A percentile compares a stretch with the other conserved stretches of the same genome.
These are phyloP conservation scores for Philhelius pedissequus DNA, from an alignment of 2,888 invertebrate genomes.

Conservation along the genomic window DNA sequence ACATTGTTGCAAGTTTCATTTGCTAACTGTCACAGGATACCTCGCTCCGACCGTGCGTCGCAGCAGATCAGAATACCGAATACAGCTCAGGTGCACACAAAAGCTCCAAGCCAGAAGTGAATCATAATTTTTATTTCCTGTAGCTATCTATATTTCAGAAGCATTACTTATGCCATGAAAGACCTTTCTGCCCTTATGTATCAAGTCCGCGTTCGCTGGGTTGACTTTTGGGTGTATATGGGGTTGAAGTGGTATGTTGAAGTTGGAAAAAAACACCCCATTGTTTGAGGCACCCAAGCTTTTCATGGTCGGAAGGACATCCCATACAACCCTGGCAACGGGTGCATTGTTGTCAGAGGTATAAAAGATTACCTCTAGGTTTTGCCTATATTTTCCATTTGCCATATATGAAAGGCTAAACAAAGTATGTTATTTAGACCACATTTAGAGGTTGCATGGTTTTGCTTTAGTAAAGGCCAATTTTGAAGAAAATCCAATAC, in stretches of 20 bases:
- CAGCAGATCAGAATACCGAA: conserved; percentile 40
- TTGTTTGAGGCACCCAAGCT: conserved; percentile 41
- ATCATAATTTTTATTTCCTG: conserved; percentile 63
- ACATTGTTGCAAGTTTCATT: conserved; percentile 64
- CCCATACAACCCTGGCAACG: conserved; percentile 21
- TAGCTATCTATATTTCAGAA: conserved; percentile 67
- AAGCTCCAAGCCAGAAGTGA: conserved; percentile 43
- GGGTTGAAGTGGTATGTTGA: background rate
- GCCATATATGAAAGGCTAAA: conserved; percentile 22
- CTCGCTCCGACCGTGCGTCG: too few species aligned
- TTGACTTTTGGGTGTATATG: conserved; percentile 26
- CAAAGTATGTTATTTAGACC: background rate
- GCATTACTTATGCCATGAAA: conserved; percentile 66
- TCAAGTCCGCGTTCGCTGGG: conserved; percentile 53
- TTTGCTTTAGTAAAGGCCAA: background rate
- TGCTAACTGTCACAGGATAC: conserved; percentile 62
- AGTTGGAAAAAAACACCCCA: conserved; percentile 36
- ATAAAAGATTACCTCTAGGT: conserved; percentile 65
- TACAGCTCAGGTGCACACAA: conserved; percentile 54
- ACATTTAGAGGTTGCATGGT: background rate
- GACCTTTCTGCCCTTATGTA: conserved; percentile 53
- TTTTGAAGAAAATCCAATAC: too few species aligned
- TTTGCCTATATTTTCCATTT: conserved; percentile 46
- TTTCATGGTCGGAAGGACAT: conserved; percentile 53
- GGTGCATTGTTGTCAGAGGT: conserved; percentile 66